phyloP scores from a whole-genome alignment of 2,797 vertebrate genomes.

The Eptatretus atami region DNA sequence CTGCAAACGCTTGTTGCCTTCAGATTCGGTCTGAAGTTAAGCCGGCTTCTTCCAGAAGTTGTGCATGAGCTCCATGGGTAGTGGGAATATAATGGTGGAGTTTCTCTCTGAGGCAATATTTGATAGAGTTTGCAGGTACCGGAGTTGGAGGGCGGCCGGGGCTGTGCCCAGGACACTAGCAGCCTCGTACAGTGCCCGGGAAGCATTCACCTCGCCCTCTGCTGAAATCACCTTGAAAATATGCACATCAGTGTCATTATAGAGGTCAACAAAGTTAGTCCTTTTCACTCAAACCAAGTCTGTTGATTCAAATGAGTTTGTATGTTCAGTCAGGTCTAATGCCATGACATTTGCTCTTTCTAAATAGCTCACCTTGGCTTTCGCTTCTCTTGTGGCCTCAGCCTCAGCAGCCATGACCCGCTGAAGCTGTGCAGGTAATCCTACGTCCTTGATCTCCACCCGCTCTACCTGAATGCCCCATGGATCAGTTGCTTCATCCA shows the following conservation, averaged over 20 bases:
- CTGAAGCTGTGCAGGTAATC: conserved; percentile 64
- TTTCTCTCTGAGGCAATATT: conserved; percentile 84
- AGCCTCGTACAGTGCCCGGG: conserved; percentile 61
- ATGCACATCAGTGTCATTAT: too few species aligned
- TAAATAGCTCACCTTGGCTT: conserved; percentile 38
- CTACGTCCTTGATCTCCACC: conserved; percentile 91
- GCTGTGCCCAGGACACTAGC: conserved; percentile 62
- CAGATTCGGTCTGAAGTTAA: too few species aligned
- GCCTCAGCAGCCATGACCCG: conserved; percentile 92
- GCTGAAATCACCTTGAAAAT: conserved; percentile 50
- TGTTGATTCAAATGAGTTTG: too few species aligned
- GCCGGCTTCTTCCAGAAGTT: too few species aligned
- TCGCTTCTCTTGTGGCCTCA: conserved; percentile 52
- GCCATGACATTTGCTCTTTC: too few species aligned
- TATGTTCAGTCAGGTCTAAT: too few species aligned
- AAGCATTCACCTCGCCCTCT: conserved; percentile 80
- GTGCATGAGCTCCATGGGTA: conserved; percentile 57
- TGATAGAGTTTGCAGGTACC: conserved; percentile 72
- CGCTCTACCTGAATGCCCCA: conserved; percentile 96
- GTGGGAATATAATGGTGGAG: conserved; percentile 69
- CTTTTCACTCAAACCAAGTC: too few species aligned
- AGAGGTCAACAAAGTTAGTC: too few species aligned
- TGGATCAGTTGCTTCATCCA: conserved; percentile 57
- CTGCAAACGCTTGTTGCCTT: too few species aligned
- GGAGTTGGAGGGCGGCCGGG: conserved; percentile 58